Base-by-base conservation (phyloP, 1,140 invertebrate genomes). In the Heliconius congener region DNA sequence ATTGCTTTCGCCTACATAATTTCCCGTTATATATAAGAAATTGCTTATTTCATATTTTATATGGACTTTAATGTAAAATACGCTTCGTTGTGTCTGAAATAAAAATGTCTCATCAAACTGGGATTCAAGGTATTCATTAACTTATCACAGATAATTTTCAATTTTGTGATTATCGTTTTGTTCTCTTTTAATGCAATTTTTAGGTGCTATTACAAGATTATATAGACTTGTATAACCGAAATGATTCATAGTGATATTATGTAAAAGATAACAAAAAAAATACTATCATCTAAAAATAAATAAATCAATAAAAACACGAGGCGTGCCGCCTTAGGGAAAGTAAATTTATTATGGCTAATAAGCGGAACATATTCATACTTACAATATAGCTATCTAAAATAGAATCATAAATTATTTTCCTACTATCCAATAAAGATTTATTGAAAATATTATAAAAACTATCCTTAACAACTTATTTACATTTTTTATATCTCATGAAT, bases 91-190 rank as follows among this genome's bases (percentile, higher is more conserved):
- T 74, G 18, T 42, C 2, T 57, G 79, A 52, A 30, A 70, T 60
- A 73, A 87, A 81, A 81, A 95, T 95, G 92, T 93, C 91, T 85
- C 94, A 95, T 80, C 92, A 94, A 86, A 94, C 92, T 42, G 92
- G 91, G 79, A 95, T 94, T 80, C 88, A 94, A 89, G 93, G 90
- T 94, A 89, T 76, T 66, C 30, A 57, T 66, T 66, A 57, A 57
- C 4, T 30, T n/a, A 27, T 66, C 60, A 5, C 27, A 23, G 23
- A 16, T 30, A 30, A 27, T 16, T 66, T 66, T 66, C 19, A 30
- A 30, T 66, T 1, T 18, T 66, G 60, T 27, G 8, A 27, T 66
- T 66, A 66, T 66, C 11, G 2, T 66, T 66, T 66, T 23, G 18
- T 57, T 57, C n/a, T 66, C 9, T n/a, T 66, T 66, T 66, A 66